Percentiles rank a stretch among this genome's conserved stretches.
Evolutionary conservation across 2,888 invertebrate genomes (phyloP).

Genomic region (Ommatoiulus sabulosus): DNA sequence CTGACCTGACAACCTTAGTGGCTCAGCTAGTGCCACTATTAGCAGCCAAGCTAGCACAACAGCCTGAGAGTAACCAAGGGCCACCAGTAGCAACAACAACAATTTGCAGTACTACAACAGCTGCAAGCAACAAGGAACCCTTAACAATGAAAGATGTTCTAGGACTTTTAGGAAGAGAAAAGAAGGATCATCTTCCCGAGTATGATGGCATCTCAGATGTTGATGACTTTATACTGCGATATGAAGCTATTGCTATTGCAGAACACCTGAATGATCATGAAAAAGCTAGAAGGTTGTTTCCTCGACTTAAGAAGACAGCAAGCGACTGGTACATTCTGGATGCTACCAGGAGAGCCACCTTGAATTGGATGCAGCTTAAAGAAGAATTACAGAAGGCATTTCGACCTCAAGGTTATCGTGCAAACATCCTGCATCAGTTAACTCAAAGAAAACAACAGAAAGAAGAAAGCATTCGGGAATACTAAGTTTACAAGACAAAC

Average conservation of each 20-base stretch:
- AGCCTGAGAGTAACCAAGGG: background rate
- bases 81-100: background rate
- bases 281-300: background rate
- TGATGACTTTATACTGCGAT: background rate
- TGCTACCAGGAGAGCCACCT: background rate
- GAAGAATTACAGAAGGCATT: background rate
- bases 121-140: background rate
- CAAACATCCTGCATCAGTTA: background rate
- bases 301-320: background rate
- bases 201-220: background rate
- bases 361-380: background rate
- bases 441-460: background rate
- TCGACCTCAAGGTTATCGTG: background rate
- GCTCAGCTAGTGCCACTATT: too few relatives aligned
- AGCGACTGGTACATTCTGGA: background rate
- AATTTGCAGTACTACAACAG: background rate
- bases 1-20: too few relatives aligned
- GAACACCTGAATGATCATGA: background rate
- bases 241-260: background rate
- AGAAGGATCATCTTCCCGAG: background rate
- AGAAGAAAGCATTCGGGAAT: background rate
- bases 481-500: background rate
- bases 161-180: background rate
- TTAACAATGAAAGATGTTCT: background rate
- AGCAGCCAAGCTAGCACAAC: background rate